Evolutionary conservation across 2,797 vertebrate genomes (phyloP).

Genomic region (Sebastes oblongus): DNA sequence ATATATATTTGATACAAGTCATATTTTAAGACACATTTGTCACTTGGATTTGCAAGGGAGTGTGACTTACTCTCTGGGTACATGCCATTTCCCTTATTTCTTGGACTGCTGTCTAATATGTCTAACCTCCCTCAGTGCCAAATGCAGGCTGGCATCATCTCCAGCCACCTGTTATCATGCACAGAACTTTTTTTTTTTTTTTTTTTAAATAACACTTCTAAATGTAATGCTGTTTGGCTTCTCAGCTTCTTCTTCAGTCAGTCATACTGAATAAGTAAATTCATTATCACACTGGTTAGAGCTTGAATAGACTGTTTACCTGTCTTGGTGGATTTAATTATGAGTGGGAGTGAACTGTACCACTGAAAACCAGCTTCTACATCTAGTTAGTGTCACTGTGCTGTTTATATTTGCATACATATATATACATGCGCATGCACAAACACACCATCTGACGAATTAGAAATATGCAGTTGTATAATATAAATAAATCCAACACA

Average conservation of each 20-base stretch:
- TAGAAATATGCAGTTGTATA: not conserved
- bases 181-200: not conserved
- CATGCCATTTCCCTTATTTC: not conserved
- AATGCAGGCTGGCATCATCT: not conserved
- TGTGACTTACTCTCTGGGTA: not conserved
- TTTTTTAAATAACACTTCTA: not conserved
- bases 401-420: not conserved
- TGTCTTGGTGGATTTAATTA: not conserved
- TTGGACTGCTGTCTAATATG: not conserved
- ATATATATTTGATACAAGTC: not conserved
- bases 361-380: too few relatives aligned
- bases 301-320: too few relatives aligned
- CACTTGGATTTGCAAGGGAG: not conserved
- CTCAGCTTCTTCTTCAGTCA: not conserved
- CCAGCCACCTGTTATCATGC: not conserved
- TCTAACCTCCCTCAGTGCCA: not conserved
- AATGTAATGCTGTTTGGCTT: not conserved
- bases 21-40: not conserved
- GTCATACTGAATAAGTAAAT: not conserved
- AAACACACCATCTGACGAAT: not conserved
- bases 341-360: too few relatives aligned
- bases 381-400: not conserved
- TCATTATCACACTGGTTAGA: not conserved
- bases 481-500: not conserved
- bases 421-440: too few relatives aligned